phyloP scores from a whole-genome alignment of 1,140 invertebrate species.

The Drosophila santomea region DNA sequence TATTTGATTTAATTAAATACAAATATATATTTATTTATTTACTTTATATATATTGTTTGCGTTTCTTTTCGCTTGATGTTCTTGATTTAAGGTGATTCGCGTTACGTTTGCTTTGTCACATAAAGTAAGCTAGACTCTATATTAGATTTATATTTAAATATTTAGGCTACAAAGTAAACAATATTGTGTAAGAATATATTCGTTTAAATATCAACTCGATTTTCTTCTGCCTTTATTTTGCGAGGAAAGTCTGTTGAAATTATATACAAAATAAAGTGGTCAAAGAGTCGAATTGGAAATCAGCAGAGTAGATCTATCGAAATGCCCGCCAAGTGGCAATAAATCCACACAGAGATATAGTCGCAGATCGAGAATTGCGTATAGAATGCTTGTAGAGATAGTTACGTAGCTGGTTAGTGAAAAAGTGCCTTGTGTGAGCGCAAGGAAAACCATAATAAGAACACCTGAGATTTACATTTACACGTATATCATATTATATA shows the following conservation, averaged over 20 bases:
- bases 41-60: conserved; percentile 19
- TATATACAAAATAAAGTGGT: conserved; percentile 73
- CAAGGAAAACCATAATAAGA: conserved; percentile 69
- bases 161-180: conserved; percentile 65
- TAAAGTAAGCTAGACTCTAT: conserved; percentile 73
- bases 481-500: conserved; percentile 23
- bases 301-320: conserved; percentile 15
- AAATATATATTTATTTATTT: conserved; percentile 51
- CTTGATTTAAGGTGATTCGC: conserved; percentile 66
- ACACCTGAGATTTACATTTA: conserved; percentile 73
- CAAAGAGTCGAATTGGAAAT: conserved; percentile 50
- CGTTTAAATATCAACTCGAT: conserved; percentile 52
- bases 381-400: conserved; percentile 42
- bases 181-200: conserved; percentile 44
- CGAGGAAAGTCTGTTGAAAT: conserved; percentile 49
- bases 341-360: conserved; percentile 6
- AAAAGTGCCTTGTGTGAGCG: conserved; percentile 42
- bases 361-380: conserved; percentile 22
- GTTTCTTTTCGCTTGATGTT: conserved; percentile 61
- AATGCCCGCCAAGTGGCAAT: conserved; percentile 6
- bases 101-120: conserved; percentile 42
- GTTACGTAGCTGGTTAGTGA: conserved; percentile 31
- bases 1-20: conserved; percentile 53
- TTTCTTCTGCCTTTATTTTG: conserved; percentile 57
- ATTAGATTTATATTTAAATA: conserved; percentile 48